Base-by-base conservation (phyloP, 2,113 vertebrate species). In the Nesospiza acunhae region DNA sequence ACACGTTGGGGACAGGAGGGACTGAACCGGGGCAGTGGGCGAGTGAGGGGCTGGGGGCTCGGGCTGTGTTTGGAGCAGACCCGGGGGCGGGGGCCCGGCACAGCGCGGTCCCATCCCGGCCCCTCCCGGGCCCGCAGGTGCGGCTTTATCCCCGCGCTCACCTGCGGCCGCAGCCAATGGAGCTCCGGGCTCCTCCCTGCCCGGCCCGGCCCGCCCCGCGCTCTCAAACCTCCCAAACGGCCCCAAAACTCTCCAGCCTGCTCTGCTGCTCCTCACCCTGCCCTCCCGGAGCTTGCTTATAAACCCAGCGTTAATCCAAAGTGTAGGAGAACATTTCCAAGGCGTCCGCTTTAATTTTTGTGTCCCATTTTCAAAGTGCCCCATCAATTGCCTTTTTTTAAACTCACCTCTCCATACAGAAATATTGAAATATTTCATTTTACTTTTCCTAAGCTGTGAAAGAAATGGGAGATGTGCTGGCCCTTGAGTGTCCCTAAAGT, bases 271-370 rank as follows among this genome's bases (percentile, higher is more conserved):
- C 16, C 52, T 21, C 31, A 7, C 1, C 8, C 53, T 6, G n/a
- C 1, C 0, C 47, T 7, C 66, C 8, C 0, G 0, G 7, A 12
- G 2, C 41, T 6, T 3, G 23, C 27, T 11, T 1, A 2, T 2
- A 14, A n/a, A 41, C 30, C 41, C 41, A 3, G 6, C 0, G 0
- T 9, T 9, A 3, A 23, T 1, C 23, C 44, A 6, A 15, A 37
- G 9, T 2, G 0, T 0, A 4, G 10, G 7, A 18, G 14, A 52
- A 8, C 9, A 0, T 1, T 20, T 67, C 8, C 62, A 7, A 10
- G 13, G 16, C 5, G 22, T 4, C 2, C 4, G 0, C 2, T 21
- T 9, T 2, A 2, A 42, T 3, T 42, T 15, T 42, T 42, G 41
- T 42, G 14, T 42, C 41, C 41, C 41, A 15, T 42, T 42, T 42